Evolutionary conservation across 2,888 invertebrate species (phyloP), one percentile per base, ranked within the genome.

Genomic region (Agrochola lota): DNA sequence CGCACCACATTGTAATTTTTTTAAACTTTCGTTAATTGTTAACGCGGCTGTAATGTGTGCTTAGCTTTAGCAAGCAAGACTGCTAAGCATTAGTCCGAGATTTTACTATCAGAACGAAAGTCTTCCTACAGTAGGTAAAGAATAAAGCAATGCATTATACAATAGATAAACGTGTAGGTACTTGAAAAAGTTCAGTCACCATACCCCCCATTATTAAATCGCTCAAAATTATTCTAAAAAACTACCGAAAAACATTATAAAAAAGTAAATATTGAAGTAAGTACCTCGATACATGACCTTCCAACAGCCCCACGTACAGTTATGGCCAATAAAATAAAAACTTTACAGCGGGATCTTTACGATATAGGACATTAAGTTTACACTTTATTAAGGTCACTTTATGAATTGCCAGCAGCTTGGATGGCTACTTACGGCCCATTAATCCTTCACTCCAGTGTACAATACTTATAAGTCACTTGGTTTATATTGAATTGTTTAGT

Each of bases 311-410:
- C 62, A 78, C 74, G 74, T 69, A 69, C 26, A 64, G 78, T 87
- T 84, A 87, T 75, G 66, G 80, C 49, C 64, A 78, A 71, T 89
- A 84, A 85, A 89, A 84, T 84, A 82, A 85, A 87, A 85, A 83
- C 68, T 87, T 89, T 85, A 88, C 84, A 85, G 64, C 85, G 76
- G 80, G 30, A 66, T 86, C 84, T 89, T 90, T 87, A 85, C 85
- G 88, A 87, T 71, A 77, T 84, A 60, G 77, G 75, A 77, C 87
- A 82, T 87, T 88, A 90, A 90, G 77, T 85, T 78, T 73, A 83
- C 87, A 84, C 83, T 90, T 90, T 90, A 89, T 87, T 89, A 87
- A 86, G 90, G 84, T 81, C 84, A 75, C 83, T 84, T 85, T 84
- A 86, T 83, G 81, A 85, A 86, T 84, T 77, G 70, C 72, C 69